These are phyloP conservation scores for Heliconius nattereri DNA, from an alignment of 1,140 invertebrate genomes.

Conservation along the genomic window DNA sequence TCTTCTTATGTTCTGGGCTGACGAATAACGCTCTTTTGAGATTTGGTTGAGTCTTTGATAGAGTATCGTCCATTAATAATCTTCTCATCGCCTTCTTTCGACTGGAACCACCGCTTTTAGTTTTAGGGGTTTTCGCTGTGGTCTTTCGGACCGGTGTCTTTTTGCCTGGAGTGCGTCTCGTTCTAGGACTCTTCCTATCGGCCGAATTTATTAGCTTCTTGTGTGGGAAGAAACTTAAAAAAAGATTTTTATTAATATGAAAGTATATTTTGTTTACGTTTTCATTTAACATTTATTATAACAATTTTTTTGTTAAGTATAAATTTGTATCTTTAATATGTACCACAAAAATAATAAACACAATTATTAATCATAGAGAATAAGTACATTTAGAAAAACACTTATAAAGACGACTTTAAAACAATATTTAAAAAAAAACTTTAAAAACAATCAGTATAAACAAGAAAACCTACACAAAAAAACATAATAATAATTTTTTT, in stretches of 20 bases:
- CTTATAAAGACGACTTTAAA: too few relatives aligned
- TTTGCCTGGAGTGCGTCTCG: constrained; percentile 69
- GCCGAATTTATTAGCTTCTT: constrained; percentile 71
- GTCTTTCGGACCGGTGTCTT: constrained; percentile 70
- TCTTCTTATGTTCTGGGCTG: constrained; percentile 81
- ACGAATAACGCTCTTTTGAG: constrained; percentile 84
- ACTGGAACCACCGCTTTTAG: constrained; percentile 77
- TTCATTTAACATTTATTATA: too few relatives aligned
- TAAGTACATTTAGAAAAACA: too few relatives aligned
- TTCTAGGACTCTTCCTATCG: constrained; percentile 76
- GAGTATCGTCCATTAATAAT: constrained; percentile 59
- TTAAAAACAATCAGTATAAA: too few relatives aligned
- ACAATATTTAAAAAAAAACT: too few relatives aligned
- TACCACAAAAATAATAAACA: too few relatives aligned
- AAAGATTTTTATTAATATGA: background rate
- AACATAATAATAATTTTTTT: background rate
- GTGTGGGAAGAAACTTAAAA: constrained; percentile 76
- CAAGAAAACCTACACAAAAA: too few relatives aligned
- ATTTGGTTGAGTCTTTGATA: constrained; percentile 74
- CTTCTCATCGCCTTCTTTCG: constrained; percentile 77
- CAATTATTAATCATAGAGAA: too few relatives aligned
- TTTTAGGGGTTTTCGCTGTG: constrained; percentile 73
- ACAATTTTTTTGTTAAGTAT: too few relatives aligned
- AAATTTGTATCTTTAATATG: too few relatives aligned
- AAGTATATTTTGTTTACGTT: background rate